A percentile compares a stretch with the other conserved stretches of the same genome.
Evolutionary conservation across 2,113 vertebrate genomes (phyloP).

Genomic region (Heteronetta atricapilla): DNA sequence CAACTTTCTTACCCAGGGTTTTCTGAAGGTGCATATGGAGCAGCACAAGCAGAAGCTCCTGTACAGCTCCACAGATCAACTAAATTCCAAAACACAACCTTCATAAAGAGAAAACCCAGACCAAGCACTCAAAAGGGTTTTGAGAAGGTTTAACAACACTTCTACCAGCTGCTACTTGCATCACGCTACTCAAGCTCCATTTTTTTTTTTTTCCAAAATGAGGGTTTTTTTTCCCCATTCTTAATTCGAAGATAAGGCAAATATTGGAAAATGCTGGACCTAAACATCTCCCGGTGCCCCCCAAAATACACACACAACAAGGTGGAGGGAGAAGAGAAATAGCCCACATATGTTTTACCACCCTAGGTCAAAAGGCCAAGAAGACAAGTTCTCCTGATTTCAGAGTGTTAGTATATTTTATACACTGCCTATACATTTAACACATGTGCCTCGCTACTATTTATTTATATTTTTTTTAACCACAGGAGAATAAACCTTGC

Average conservation of each 20-base stretch:
- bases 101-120: not conserved
- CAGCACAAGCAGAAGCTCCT: not conserved
- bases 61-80: not conserved
- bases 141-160: not conserved
- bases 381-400: conserved; percentile 64
- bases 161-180: not conserved
- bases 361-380: conserved; percentile 62
- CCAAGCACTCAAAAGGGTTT: not conserved
- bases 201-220: conserved; percentile 14
- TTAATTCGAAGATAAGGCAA: conserved; percentile 28
- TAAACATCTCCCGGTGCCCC: not conserved
- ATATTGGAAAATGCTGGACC: not conserved
- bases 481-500: conserved; percentile 90
- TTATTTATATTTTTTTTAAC: conserved; percentile 76
- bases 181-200: not conserved
- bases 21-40: not conserved
- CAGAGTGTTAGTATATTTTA: conserved; percentile 68
- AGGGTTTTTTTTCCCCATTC: not conserved
- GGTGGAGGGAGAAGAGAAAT: not conserved
- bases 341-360: conserved; percentile 45
- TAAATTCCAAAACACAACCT: not conserved
- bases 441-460: conserved; percentile 83
- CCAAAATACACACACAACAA: not conserved
- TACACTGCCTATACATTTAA: conserved; percentile 68
- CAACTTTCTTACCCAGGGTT: not conserved